A percentile compares a stretch with the other conserved stretches of the same genome.
phyloP scores from a whole-genome alignment of 2,113 vertebrate species.

The Gnathonemus echidnorhynchus region DNA sequence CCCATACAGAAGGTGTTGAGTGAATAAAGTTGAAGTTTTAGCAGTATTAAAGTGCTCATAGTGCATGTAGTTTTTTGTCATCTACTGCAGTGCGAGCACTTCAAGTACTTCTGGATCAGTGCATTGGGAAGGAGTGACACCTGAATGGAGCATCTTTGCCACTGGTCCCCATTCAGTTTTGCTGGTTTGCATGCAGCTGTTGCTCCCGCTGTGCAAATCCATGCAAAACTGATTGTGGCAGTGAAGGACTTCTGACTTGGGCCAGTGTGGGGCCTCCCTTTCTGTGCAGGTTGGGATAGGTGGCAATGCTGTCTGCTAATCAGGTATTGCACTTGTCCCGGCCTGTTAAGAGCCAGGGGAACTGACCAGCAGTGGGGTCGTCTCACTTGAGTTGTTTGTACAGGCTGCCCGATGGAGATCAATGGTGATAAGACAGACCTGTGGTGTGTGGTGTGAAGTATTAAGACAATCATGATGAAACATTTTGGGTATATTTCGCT shows the following conservation, averaged over 20 bases:
- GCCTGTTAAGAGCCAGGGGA: slow-evolving; percentile 92
- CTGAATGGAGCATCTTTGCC: slow-evolving; percentile 24
- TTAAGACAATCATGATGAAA: neutral
- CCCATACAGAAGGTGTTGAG: slow-evolving; percentile 1
- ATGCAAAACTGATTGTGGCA: slow-evolving; percentile 98
- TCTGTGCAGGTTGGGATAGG: slow-evolving; percentile 95
- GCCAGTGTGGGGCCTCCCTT: slow-evolving; percentile 62
- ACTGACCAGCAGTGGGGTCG: slow-evolving; percentile 43
- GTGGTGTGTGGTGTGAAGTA: neutral
- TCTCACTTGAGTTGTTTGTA: neutral
- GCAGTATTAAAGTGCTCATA: slow-evolving; percentile 99
- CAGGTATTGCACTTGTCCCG: slow-evolving; percentile 99
- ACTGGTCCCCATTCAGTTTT: slow-evolving; percentile 90
- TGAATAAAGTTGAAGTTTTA: slow-evolving; percentile 49
- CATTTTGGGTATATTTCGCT: neutral
- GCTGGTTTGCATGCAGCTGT: slow-evolving; percentile 99
- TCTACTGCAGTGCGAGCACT: slow-evolving; percentile 99
- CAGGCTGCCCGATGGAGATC: neutral
- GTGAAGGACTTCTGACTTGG: slow-evolving; percentile 46
- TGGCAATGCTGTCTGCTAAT: slow-evolving; percentile 88
- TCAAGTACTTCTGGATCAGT: slow-evolving; percentile 90
- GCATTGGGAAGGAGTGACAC: slow-evolving; percentile 38
- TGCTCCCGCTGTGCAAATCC: slow-evolving; percentile 97
- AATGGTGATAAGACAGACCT: neutral
- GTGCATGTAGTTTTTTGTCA: slow-evolving; percentile 96